These are phyloP conservation scores for Eira barbara DNA, from an alignment of 2,113 vertebrate species.

Conservation along the genomic window DNA sequence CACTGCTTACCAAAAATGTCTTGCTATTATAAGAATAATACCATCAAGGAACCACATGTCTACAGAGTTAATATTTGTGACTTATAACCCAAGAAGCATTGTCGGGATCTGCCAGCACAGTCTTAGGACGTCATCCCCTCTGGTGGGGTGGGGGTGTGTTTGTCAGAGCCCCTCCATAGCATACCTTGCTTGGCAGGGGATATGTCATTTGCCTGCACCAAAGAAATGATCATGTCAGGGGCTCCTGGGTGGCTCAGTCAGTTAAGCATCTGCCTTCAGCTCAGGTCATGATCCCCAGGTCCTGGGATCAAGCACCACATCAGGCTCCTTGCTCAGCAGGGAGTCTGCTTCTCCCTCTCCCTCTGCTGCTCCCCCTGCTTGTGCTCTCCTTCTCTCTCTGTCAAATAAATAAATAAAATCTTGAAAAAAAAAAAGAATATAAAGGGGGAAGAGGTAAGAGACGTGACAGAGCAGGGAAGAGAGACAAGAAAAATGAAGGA, in stretches of 20 bases:
- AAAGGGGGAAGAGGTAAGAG: background rate
- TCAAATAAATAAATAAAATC: too few species aligned
- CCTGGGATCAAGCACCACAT: background rate
- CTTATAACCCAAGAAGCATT: constrained; percentile 21
- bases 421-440: too few species aligned
- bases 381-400: too few species aligned
- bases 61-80: constrained; percentile 47
- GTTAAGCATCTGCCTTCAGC: background rate
- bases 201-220: too few species aligned
- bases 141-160: background rate
- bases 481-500: background rate
- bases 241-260: background rate
- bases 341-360: too few species aligned
- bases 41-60: constrained; percentile 14
- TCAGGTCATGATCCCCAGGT: background rate
- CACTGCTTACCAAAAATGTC: background rate
- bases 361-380: too few species aligned
- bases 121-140: constrained; percentile 13
- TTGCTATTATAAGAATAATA: constrained; percentile 21
- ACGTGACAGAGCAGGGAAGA: background rate
- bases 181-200: background rate
- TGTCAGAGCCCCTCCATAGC: background rate
- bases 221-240: background rate
- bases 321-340: too few species aligned
- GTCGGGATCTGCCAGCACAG: constrained; percentile 42